Evolutionary conservation across 2,797 vertebrate species (phyloP), one percentile per base, ranked within the genome.

Genomic region (Arctocebus calabarensis): DNA sequence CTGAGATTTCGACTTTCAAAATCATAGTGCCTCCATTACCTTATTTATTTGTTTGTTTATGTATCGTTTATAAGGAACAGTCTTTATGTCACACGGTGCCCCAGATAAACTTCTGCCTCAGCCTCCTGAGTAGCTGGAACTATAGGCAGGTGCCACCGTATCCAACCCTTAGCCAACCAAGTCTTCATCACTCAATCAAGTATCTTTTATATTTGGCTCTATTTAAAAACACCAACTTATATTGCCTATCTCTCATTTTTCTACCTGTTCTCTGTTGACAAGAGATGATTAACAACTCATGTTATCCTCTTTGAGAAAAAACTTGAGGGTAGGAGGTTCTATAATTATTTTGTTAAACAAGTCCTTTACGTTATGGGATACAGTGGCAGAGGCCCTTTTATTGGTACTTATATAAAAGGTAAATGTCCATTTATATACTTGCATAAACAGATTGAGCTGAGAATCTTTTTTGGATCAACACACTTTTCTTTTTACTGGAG

Each of bases 391-490:
- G 19, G 6, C 5, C 14, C 11, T 95, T 55, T 81, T 57, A 32
- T 57, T 29, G 37, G 32, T 48, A 55, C 61, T 84, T 73, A 66
- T 19, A 37, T 37, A 70, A 94, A 89, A 94, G 6, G 43, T 37
- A 94, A 81, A 84, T 87, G 88, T 92, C 55, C 64, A 92, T 96
- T 86, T 81, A 57, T 81, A 45, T 45, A 40, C 11, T 66, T 48
- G 68, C 27, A 62, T 74, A 85, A 81, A 27, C 95, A 27, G 66
- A 71, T 52, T 79, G 78, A 94, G 23, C 48, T 92, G 77, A 84
- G 71, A 92, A 57, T 92, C 64, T 92, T 73, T 82, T 88, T 88
- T 62, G 75, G 59, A 75, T 86, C 64, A 95, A 89, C 62, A 68
- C 3, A 37, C 16, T 68, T 92, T 84, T 81, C 37, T 90, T 94